Evolutionary conservation across 2,113 vertebrate genomes (phyloP), one percentile per base, ranked within the genome.

Genomic region (Neogobius melanostomus): DNA sequence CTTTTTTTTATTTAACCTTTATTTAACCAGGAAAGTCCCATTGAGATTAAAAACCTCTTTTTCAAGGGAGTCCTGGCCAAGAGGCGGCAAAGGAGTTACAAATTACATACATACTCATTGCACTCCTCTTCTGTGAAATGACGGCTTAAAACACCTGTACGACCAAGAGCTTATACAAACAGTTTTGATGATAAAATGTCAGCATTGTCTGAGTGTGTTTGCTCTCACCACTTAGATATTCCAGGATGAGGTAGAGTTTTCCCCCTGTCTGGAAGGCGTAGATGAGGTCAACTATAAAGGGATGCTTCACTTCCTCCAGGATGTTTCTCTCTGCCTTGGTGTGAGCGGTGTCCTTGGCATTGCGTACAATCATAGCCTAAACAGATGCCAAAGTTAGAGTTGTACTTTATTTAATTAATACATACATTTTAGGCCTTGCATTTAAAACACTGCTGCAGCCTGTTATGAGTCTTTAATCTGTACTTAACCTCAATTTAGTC

Each of bases 221-320:
- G 11, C 43, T 87, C 97, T 93, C 81, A 99, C 98, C 98, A 69
- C 98, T 99, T 88, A 99, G 94, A 93, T 99, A 99, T 93, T 99
- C 98, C 90, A 99, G 94, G 92, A 99, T 99, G 94, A 99, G 98
- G 94, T 99, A 99, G 89, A 99, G 96, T 93, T 99, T 99, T 83
- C 98, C 98, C 88, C 98, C 98, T 0, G 98, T 99, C 93, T 99
- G 98, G 94, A 99, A 99, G 92, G 98, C 98, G 85, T 99, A 99
- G 89, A 98, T 99, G 87, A 99, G 95, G 82, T 99, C 97, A 28
- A 99, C 98, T 5, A 99, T 99, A 93, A 99, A 99, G 69, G 97
- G 96, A 92, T 99, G 98, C 87, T 99, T 99, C 86, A 99, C 97
- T 91, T 99, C 98, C 90, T 99, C 97, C 89, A 99, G 90, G 85